A percentile compares a stretch with the other conserved stretches of the same genome.
Evolutionary conservation across 1,140 invertebrate species (phyloP).

Genomic region (Marisa cornuarietis): DNA sequence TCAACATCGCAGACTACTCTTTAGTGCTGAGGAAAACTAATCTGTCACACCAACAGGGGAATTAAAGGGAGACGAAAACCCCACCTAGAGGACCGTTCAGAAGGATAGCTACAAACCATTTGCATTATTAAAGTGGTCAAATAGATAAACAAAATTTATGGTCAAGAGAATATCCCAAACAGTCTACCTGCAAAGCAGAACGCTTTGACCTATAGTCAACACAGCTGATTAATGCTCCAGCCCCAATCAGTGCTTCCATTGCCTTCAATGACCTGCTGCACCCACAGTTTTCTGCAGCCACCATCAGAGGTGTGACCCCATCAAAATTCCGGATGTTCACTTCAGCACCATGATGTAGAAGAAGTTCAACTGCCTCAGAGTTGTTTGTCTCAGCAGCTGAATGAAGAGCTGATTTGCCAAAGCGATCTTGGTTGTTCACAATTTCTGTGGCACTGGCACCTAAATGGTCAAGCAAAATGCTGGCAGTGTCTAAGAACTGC

Average conservation of each 20-base stretch:
- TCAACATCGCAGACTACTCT: too few species aligned
- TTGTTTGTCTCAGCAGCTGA: conserved; percentile 27
- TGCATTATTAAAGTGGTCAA: neutral
- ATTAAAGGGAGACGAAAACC: too few species aligned
- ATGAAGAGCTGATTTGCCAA: conserved; percentile 38
- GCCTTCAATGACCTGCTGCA: conserved; percentile 11
- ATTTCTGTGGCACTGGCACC: conserved; percentile 17
- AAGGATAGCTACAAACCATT: neutral
- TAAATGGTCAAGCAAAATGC: conserved; percentile 65
- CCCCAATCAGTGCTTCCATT: conserved; percentile 27
- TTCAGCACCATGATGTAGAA: conserved; percentile 32
- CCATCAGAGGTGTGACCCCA: conserved; percentile 39
- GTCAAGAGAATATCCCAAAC: neutral
- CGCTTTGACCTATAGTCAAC: conserved; percentile 27
- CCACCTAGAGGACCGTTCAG: too few species aligned
- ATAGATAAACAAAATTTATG: neutral
- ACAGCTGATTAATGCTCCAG: conserved; percentile 31
- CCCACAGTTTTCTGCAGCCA: conserved; percentile 10
- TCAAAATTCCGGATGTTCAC: conserved; percentile 28
- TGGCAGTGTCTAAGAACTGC: conserved; percentile 54
- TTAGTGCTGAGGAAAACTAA: too few species aligned
- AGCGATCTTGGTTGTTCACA: conserved; percentile 36
- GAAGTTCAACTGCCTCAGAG: conserved; percentile 24
- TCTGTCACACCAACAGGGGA: too few species aligned
- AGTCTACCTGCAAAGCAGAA: conserved; percentile 34